These are phyloP conservation scores for Prunella strophiata DNA, from an alignment of 2,797 vertebrate genomes.

Conservation along the genomic window DNA sequence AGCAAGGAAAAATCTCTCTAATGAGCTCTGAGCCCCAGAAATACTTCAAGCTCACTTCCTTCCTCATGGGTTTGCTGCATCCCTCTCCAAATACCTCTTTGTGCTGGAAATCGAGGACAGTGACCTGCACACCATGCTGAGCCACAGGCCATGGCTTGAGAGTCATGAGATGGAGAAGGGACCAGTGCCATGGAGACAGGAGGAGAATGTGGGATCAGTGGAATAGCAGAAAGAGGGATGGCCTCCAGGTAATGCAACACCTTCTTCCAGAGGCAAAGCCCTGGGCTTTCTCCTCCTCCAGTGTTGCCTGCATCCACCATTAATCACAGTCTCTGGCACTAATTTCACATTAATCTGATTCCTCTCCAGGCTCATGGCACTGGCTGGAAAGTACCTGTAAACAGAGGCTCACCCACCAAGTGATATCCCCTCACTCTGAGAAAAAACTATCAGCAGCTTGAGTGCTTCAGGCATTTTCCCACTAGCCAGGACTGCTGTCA, in stretches of 20 bases:
- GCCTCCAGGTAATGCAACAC: neutral
- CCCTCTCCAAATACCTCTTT: neutral
- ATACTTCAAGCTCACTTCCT: neutral
- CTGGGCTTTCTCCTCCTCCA: fast-evolving
- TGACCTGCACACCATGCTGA: neutral
- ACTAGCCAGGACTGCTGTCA: neutral
- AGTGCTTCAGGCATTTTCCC: neutral
- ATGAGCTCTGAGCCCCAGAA: neutral
- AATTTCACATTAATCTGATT: neutral
- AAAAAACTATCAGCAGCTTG: neutral
- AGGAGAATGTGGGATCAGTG: neutral
- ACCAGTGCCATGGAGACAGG: neutral
- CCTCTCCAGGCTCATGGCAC: neutral
- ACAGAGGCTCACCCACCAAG: neutral
- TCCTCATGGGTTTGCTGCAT: neutral
- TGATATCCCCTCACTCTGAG: fast-evolving
- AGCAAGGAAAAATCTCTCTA: neutral
- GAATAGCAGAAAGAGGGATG: neutral
- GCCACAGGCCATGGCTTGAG: neutral
- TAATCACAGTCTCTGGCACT: neutral
- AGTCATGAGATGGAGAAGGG: neutral
- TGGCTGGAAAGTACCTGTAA: neutral
- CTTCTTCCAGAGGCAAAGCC: neutral
- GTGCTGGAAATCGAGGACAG: neutral
- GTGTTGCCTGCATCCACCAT: neutral